Evolutionary conservation across 2,888 invertebrate genomes (phyloP), one percentile per base, ranked within the genome.

Genomic region (Cyrtodaria siliqua): DNA sequence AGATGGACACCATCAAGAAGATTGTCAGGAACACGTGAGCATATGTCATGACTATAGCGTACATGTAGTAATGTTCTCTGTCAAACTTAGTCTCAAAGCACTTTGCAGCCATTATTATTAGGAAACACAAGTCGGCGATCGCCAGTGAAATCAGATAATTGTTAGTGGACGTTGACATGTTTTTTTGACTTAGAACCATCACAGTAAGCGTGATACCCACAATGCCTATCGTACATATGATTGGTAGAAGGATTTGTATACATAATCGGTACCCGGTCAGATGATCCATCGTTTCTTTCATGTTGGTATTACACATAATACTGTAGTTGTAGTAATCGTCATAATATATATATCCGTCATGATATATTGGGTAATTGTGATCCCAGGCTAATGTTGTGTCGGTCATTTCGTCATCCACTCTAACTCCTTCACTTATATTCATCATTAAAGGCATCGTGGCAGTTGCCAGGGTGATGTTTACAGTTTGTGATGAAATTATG

Each of bases 81-180:
- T 67, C 38, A 18, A 82, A 50, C 29, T 66, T 55, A 9, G 71
- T 69, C 44, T 79, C 83, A n/a, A 84, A 42, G 20, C 68, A 75
- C 56, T 66, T 79, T 12, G 72, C 69, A 4, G 87, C 82, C 53
- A 91, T 66, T 2, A 91, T 73, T 1, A 89, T 38, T 3, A 92
- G 83, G 63, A 91, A 91, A 9, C 89, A 68, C 18, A 92, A 75
- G 77, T 92, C 92, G 1, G 91, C 87, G 12, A 89, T 82, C 1
- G 92, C 89, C 20, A 92, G 68, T 1, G 89, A 90, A 23, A 86
- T 90, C 27, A 92, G 83, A 74, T 92, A 92, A 64, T 88, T 88
- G 83, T 92, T 92, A 2, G 92, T 92, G 3, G 91, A 91, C 9
- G 92, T 92, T 56, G 87, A 87, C 92, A 92, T 92, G 52, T 88